Percentiles rank a stretch among this genome's conserved stretches.
Evolutionary conservation across 1,140 invertebrate species (phyloP).

Genomic region (Himalopsyche phryganea): DNA sequence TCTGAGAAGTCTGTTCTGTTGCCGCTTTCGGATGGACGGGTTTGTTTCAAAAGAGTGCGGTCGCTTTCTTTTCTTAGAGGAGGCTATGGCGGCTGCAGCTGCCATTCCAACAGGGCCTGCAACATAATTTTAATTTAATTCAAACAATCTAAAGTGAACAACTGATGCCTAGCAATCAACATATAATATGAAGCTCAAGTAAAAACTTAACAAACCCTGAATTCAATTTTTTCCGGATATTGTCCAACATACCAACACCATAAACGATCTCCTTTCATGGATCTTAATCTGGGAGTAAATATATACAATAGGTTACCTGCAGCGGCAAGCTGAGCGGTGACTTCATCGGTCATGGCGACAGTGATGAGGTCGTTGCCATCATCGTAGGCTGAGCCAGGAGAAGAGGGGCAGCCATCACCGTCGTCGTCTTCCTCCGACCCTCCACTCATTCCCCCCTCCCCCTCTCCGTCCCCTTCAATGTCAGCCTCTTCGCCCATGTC

Average conservation of each 20-base stretch:
- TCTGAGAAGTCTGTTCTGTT: constrained; percentile 89
- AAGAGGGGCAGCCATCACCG: constrained; percentile 72
- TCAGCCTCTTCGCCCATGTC: constrained; percentile 59
- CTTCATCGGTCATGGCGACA: constrained; percentile 78
- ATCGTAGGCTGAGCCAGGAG: constrained; percentile 66
- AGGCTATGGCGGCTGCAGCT: constrained; percentile 93
- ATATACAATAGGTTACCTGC: constrained; percentile 67
- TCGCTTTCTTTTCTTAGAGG: constrained; percentile 91
- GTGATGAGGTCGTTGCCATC: constrained; percentile 73
- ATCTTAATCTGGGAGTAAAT: no score
- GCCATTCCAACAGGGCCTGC: constrained; percentile 93
- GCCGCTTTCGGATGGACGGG: constrained; percentile 92
- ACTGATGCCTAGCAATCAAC: no score
- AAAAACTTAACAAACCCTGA: no score
- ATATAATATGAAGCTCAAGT: no score
- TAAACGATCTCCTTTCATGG: no score
- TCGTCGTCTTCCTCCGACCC: constrained; percentile 75
- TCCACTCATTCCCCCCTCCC: constrained; percentile 55
- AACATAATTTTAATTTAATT: no score
- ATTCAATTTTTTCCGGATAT: no score
- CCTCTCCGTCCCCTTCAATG: constrained; percentile 50
- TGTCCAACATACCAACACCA: no score
- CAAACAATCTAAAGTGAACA: no score
- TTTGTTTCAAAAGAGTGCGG: constrained; percentile 98
- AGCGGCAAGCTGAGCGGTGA: constrained; percentile 91